Evolutionary conservation across 1,140 invertebrate genomes (phyloP).

Genomic region (Phymorhynchus buccinoides): DNA sequence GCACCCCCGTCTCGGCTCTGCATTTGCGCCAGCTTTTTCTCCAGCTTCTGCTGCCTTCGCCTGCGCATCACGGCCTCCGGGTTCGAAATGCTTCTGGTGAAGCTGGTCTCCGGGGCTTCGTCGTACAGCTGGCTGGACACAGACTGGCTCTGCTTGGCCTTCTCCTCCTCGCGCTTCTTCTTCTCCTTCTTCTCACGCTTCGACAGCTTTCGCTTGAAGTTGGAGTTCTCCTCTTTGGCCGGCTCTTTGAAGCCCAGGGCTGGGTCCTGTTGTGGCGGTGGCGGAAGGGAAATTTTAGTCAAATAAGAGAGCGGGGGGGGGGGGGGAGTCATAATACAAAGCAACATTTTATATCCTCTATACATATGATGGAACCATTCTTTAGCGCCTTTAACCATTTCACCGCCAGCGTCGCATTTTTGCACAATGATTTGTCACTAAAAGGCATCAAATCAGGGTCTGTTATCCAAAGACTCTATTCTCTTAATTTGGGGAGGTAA

Average conservation of each 20-base stretch:
- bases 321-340: too few species aligned
- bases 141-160: slow-evolving; percentile 74
- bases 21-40: slow-evolving; percentile 97
- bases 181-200: slow-evolving; percentile 97
- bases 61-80: slow-evolving; percentile 99
- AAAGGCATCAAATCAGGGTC: too few species aligned
- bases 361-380: too few species aligned
- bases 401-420: too few species aligned
- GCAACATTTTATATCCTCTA: too few species aligned
- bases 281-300: too few species aligned
- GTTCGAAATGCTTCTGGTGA: slow-evolving; percentile 98
- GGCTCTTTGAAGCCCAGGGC: slow-evolving; percentile 24
- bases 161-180: slow-evolving; percentile 96
- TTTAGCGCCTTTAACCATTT: too few species aligned
- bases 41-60: slow-evolving; percentile 95
- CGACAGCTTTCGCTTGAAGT: slow-evolving; percentile 92
- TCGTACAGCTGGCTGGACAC: slow-evolving; percentile 70
- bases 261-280: too few species aligned
- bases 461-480: too few species aligned
- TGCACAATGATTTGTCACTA: too few species aligned
- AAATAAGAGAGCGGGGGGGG: too few species aligned
- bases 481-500: too few species aligned
- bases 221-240: slow-evolving; percentile 22
- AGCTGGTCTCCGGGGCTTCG: slow-evolving; percentile 94
- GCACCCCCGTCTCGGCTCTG: slow-evolving; percentile 83